A percentile compares a stretch with the other conserved stretches of the same genome.
These are phyloP conservation scores for Etheostoma spectabile DNA, from an alignment of 2,113 vertebrate species.

Conservation along the genomic window DNA sequence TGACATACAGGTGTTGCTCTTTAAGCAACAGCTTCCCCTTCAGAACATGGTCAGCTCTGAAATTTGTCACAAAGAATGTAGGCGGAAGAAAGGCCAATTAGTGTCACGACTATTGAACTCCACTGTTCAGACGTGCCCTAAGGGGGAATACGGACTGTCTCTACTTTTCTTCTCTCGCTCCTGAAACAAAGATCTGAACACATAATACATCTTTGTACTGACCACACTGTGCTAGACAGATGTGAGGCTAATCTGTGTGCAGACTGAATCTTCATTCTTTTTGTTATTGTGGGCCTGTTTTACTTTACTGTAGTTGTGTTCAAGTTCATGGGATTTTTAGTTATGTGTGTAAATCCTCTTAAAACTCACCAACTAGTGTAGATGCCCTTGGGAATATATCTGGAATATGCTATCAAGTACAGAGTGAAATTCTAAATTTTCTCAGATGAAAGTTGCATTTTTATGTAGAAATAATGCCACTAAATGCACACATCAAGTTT, in stretches of 20 bases:
- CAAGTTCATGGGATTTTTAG: neutral
- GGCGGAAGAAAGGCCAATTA: conserved; percentile 54
- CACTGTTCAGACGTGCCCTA: conserved; percentile 43
- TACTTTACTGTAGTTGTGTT: neutral
- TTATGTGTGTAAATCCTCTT: neutral
- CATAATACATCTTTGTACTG: conserved; percentile 28
- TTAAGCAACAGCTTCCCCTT: conserved; percentile 71
- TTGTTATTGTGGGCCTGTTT: neutral
- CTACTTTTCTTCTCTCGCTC: conserved; percentile 20
- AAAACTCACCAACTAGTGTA: neutral
- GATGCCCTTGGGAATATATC: neutral
- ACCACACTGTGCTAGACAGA: conserved; percentile 4
- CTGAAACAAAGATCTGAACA: conserved; percentile 32
- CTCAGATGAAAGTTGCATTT: neutral
- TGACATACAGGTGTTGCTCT: conserved; percentile 29
- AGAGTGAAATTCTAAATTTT: neutral
- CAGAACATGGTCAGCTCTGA: neutral
- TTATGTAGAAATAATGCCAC: neutral
- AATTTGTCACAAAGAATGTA: conserved; percentile 23
- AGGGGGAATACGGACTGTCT: conserved; percentile 34
- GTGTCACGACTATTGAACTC: conserved; percentile 30
- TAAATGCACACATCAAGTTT: no score
- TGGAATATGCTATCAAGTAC: neutral
- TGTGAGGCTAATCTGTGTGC: neutral
- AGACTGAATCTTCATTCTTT: conserved; percentile 18